These are phyloP conservation scores for Entomobrya proxima DNA, from an alignment of 2,888 invertebrate species.

Conservation along the genomic window DNA sequence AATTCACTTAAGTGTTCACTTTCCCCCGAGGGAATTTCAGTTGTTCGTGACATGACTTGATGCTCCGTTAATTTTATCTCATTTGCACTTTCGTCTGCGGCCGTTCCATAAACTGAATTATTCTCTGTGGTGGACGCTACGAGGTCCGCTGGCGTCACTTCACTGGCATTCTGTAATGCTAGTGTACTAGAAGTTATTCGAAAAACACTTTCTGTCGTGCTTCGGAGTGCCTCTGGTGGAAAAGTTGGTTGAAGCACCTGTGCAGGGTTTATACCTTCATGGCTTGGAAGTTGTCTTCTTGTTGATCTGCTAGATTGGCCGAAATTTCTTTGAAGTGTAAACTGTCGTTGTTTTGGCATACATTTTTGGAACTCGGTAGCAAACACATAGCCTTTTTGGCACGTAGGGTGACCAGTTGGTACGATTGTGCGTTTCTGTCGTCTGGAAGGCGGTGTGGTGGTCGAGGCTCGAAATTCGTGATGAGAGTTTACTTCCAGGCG, in stretches of 20 bases:
- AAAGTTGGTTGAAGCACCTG: neutral
- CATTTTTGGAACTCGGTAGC: constrained; percentile 4
- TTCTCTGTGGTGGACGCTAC: constrained; percentile 10
- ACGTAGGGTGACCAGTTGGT: constrained; percentile 18
- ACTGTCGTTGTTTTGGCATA: constrained; percentile 8
- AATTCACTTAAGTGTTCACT: no score
- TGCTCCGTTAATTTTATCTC: no score
- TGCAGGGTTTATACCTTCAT: neutral
- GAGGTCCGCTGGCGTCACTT: neutral
- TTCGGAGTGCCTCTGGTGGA: constrained; percentile 26
- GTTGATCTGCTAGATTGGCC: neutral
- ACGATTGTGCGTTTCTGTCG: constrained; percentile 41
- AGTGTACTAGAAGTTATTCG: neutral
- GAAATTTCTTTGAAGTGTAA: neutral
- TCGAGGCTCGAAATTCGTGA: neutral
- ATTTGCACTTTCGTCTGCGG: neutral
- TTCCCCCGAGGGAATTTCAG: no score
- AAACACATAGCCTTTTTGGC: neutral
- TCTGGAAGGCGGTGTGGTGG: neutral
- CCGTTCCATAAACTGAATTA: constrained; percentile 36
- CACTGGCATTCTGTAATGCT: neutral
- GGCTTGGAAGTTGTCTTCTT: neutral
- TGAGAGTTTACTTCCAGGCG: neutral
- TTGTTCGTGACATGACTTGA: no score
- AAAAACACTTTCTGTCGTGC: neutral